Base-by-base conservation (phyloP, 1,140 invertebrate genomes). In the Caenorhabditis brenneri region DNA sequence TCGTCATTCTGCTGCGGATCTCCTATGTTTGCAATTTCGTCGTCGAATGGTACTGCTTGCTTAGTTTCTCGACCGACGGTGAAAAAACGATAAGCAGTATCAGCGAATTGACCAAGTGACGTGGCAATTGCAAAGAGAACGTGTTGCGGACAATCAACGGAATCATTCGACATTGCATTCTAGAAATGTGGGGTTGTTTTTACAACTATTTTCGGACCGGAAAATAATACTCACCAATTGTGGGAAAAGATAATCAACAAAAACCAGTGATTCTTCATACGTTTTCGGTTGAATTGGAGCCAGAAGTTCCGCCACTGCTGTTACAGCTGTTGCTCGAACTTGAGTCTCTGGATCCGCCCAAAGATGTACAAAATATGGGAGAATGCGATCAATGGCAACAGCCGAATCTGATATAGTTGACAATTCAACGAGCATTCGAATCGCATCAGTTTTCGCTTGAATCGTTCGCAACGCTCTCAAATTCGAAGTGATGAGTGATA, bases 171-270 rank as follows among this genome's bases (percentile, higher is more conserved):
- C 55, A 78, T 79, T 27, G 36, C 15, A 16, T 55, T 55, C 53
- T 55, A 31, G n/a, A 79, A 55, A 27, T 36, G 7, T 1, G 29
- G 1, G 7, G 4, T 5, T 10, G 24, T 65, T 65, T 10, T 3
- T 33, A 22, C 2, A n/a, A n/a, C n/a, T n/a, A n/a, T n/a, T n/a
- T n/a, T n/a, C n/a, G n/a, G 16, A 36, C 33, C 33, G 10, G 4
- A 3, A 36, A 36, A 36, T 10, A 55, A 39, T 1, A 69, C 48
- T 46, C 36, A 87, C 86, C 22, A 90, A 80, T 85, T 86, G 69
- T 6, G 89, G 89, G 65, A 90, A 88, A 15, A 90, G 83, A 58
- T 90, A 90, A 80, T 90, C 89, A 33, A 89, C 84, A 42, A 90
- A 87, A 5, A 90, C 65, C 12, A 90, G 87, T 42, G 83, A 90